A percentile compares a stretch with the other conserved stretches of the same genome.
phyloP scores from a whole-genome alignment of 2,797 vertebrate genomes.

The Chiloscyllium punctatum region DNA sequence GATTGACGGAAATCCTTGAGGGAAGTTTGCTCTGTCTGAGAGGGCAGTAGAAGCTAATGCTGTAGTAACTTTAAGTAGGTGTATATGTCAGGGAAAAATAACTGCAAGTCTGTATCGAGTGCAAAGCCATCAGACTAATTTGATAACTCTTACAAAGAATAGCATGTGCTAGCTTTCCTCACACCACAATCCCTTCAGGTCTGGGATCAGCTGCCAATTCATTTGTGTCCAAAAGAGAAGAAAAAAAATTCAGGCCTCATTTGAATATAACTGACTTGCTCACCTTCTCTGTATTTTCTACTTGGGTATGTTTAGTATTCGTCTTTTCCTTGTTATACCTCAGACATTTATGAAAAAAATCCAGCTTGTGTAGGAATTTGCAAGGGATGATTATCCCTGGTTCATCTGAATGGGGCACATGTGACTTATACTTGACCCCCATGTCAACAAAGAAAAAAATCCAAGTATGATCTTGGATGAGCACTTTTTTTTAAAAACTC shows the following conservation, averaged over 20 bases:
- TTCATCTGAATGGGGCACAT: neutral
- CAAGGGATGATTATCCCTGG: neutral
- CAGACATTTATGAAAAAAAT: neutral
- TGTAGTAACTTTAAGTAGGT: neutral
- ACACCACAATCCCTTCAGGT: neutral
- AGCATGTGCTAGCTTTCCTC: neutral
- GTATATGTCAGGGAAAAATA: neutral
- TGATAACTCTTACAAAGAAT: neutral
- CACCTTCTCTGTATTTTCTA: neutral
- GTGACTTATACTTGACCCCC: neutral
- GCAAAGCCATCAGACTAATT: neutral
- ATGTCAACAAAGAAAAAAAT: neutral
- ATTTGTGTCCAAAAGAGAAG: neutral
- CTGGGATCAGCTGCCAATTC: neutral
- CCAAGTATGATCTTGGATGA: neutral
- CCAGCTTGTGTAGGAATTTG: neutral
- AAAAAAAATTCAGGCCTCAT: neutral
- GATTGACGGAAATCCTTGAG: neutral
- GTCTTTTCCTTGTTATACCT: neutral
- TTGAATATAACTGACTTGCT: neutral
- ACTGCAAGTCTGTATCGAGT: neutral
- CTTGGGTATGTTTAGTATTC: neutral
- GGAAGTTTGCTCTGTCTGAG: neutral
- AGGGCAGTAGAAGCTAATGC: neutral
- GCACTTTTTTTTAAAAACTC: no score